These are phyloP conservation scores for Spodoptera picta DNA, from an alignment of 2,888 invertebrate genomes.

Conservation along the genomic window DNA sequence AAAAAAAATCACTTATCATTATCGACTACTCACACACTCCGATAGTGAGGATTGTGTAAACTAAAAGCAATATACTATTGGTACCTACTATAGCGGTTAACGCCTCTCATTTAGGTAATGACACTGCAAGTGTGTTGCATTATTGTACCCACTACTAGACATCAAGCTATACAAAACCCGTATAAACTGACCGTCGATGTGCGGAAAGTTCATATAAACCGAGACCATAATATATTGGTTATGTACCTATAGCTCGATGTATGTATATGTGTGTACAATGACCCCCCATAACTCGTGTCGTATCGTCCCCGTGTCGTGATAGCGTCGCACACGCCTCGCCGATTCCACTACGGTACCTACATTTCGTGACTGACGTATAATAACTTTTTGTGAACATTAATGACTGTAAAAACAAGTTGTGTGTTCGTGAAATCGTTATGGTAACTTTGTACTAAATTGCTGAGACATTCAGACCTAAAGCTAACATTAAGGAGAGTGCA, in stretches of 20 bases:
- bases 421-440: constrained; percentile 32
- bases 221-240: no score
- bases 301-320: constrained; percentile 53
- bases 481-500: no score
- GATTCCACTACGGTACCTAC: constrained; percentile 51
- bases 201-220: no score
- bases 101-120: constrained; percentile 54
- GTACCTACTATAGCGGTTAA: constrained; percentile 39
- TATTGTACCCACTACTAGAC: constrained; percentile 46
- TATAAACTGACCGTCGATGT: no score
- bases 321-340: constrained; percentile 47
- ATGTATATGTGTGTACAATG: constrained; percentile 54
- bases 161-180: no score
- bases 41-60: constrained; percentile 44
- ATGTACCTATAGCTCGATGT: no score
- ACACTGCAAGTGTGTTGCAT: constrained; percentile 50
- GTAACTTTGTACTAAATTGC: constrained; percentile 14
- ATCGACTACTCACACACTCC: constrained; percentile 22
- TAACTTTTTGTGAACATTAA: constrained; percentile 60
- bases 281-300: constrained; percentile 43
- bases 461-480: no score
- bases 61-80: constrained; percentile 24
- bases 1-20: constrained; percentile 9
- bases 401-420: constrained; percentile 52
- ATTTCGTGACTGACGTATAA: constrained; percentile 63